Conservation (phyloP, 2,113 vertebrate genomes). For the Arvicanthis niloticus region DNA sequence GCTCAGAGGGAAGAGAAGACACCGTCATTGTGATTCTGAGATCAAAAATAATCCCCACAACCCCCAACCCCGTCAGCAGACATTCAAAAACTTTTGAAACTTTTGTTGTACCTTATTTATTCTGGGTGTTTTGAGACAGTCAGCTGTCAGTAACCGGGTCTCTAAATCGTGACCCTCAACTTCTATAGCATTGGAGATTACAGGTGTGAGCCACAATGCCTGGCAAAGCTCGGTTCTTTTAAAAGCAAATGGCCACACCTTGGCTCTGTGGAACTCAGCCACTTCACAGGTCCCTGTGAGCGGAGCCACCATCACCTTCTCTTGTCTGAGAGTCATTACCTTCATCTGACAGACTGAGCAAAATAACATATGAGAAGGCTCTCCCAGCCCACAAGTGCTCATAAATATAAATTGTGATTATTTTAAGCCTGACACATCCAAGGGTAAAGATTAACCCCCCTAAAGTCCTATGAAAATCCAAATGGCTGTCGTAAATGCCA, state of each 20-base stretch:
- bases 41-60: not conserved
- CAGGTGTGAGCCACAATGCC: not conserved
- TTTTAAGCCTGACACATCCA: not conserved
- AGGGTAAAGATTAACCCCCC: not conserved
- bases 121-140: not conserved
- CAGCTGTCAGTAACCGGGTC: not conserved
- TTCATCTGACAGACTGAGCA: not conserved
- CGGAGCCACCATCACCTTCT: not conserved
- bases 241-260: not conserved
- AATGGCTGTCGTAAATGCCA: slow-evolving; percentile 18
- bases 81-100: not conserved
- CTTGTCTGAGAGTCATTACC: not conserved
- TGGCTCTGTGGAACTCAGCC: not conserved
- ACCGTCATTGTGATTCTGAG: not conserved
- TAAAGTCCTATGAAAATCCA: slow-evolving; percentile 29
- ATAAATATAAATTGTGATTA: not conserved
- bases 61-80: not conserved
- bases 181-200: not conserved
- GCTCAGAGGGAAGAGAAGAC: not conserved
- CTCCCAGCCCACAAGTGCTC: not conserved
- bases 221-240: not conserved
- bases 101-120: not conserved
- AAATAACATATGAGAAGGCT: not conserved
- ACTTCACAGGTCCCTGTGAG: not conserved
- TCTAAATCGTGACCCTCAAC: not conserved